Conservation (phyloP, 2,113 vertebrate genomes). For the Percina caprodes region DNA sequence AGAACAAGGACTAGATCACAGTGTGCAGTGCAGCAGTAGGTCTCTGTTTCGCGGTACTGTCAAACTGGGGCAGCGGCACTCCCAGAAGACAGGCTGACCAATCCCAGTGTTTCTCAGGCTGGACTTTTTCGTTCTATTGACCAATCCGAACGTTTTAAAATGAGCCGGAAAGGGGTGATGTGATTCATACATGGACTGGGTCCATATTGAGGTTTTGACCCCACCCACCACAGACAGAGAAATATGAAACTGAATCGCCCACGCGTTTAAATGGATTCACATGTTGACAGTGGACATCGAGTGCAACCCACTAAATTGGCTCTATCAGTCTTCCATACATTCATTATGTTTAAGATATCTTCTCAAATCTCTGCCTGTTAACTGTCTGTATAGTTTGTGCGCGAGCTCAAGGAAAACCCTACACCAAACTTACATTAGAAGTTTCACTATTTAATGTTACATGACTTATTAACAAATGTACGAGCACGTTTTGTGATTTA, state of each 20-base stretch:
- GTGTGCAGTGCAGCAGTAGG: neutral
- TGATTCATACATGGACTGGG: neutral
- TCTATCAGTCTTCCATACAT: rapidly evolving
- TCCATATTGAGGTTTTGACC: neutral
- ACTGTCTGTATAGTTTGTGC: neutral
- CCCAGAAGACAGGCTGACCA: constrained; percentile 36
- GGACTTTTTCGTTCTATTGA: neutral
- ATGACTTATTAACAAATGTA: rapidly evolving
- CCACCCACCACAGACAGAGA: constrained; percentile 11
- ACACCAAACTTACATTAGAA: neutral
- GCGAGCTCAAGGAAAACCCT: neutral
- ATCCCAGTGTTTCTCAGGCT: constrained; percentile 3
- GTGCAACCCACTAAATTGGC: neutral
- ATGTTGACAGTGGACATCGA: neutral
- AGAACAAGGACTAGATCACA: neutral
- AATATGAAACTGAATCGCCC: constrained; percentile 8
- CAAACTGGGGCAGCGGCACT: constrained; percentile 18
- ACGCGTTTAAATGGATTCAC: neutral
- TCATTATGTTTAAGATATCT: neutral
- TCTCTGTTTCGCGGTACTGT: constrained; percentile 42
- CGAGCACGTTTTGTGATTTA: rapidly evolving
- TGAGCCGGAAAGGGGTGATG: neutral
- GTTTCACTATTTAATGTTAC: neutral
- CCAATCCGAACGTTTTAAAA: constrained; percentile 34
- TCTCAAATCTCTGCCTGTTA: neutral